Evolutionary conservation across 2,888 invertebrate species (phyloP), one percentile per base, ranked within the genome.

Genomic region (Labia minor): DNA sequence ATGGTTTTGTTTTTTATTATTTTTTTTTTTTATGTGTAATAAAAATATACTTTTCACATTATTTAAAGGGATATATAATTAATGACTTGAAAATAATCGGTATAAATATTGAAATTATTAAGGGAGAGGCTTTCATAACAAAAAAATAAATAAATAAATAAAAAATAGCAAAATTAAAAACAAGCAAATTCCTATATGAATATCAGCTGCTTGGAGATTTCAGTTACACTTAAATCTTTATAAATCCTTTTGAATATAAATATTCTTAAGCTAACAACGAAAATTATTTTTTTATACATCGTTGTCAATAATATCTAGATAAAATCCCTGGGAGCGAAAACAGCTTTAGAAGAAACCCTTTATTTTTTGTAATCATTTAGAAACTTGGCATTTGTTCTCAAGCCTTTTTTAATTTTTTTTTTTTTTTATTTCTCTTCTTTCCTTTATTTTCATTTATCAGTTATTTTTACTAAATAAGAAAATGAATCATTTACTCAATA

Each of bases 311-410:
- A 49, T 49, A 49, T 49, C 49, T 49, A 49, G 49, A 8, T 49
- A 49, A 26, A 49, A 49, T 14, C n/a, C 49, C 49, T 3, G 16
- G 16, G 49, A 49, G n/a, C 49, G n/a, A 49, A 49, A 49, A 10
- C 49, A 16, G 49, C 49, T 49, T 49, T 49, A 49, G 3, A 14
- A 49, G 49, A 49, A 49, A 49, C 49, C 49, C 49, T 49, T 49
- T 49, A 49, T 49, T 49, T n/a, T 49, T 49, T 49, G 49, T 49
- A 49, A 49, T 49, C 49, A 49, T 49, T 49, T 49, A 49, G 49
- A n/a, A 49, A 49, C 49, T 49, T 49, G 49, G 49, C 49, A 49
- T 49, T 49, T 49, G 49, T 49, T 49, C 49, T 49, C 49, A 49
- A 49, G 49, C 49, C 16, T 49, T 49, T 49, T 49, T 16, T n/a